These are phyloP conservation scores for Meiosimyza platycephala DNA, from an alignment of 2,888 invertebrate genomes.

Conservation along the genomic window DNA sequence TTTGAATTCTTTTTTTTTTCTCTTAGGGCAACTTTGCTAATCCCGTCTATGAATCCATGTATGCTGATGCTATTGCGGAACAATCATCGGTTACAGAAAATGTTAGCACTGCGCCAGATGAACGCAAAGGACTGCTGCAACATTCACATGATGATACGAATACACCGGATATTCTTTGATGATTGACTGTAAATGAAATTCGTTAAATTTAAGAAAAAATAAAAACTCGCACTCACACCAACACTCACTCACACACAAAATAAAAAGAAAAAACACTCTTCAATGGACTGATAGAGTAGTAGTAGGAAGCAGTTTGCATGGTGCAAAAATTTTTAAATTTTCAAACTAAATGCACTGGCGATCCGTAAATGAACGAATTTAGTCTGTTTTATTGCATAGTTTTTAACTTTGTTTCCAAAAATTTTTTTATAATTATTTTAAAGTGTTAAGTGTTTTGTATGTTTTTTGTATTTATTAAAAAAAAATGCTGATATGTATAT, in stretches of 20 bases:
- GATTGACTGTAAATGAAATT: constrained; percentile 57
- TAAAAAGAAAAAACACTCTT: constrained; percentile 46
- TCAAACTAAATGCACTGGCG: constrained; percentile 1
- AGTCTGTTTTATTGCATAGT: constrained; percentile 22
- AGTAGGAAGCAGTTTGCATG: constrained; percentile 37
- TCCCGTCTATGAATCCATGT: constrained; percentile 88
- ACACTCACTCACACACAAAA: constrained; percentile 19
- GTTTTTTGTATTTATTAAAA: constrained; percentile 15
- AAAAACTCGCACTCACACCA: constrained; percentile 30
- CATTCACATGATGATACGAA: constrained; percentile 69
- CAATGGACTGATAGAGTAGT: constrained; percentile 55
- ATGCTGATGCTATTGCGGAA: constrained; percentile 68
- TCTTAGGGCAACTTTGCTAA: constrained; percentile 82
- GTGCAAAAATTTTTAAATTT: neutral
- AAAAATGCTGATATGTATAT: too few species aligned
- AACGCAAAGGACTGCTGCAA: constrained; percentile 71
- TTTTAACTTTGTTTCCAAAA: constrained; percentile 16
- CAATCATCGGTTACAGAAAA: constrained; percentile 57
- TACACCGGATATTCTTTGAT: constrained; percentile 67
- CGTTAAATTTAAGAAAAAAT: constrained; percentile 50
- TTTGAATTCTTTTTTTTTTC: constrained; percentile 27
- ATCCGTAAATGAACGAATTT: constrained; percentile 31
- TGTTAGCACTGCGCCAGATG: constrained; percentile 67
- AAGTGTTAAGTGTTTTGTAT: constrained; percentile 22
- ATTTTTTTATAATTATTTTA: constrained; percentile 2